Conservation (phyloP, 2,888 invertebrate species). For the Pachliopta kotzebuea region DNA sequence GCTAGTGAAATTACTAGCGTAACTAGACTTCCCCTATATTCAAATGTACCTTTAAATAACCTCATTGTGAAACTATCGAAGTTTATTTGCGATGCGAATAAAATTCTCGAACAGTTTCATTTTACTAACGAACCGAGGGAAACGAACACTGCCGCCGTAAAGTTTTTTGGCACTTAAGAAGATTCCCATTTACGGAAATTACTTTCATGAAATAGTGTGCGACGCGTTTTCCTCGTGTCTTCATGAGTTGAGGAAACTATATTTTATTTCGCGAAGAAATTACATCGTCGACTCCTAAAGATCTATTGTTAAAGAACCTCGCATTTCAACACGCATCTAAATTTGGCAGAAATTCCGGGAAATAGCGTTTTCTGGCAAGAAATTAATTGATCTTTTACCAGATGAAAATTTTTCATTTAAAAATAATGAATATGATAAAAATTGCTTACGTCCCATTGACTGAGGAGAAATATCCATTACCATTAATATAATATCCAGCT, state of each 20-base stretch:
- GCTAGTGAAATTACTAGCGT: too few species aligned
- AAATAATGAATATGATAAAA: too few species aligned
- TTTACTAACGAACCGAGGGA: conserved; percentile 20
- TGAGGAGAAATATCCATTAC: too few species aligned
- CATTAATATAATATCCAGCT: too few species aligned
- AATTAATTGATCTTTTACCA: too few species aligned
- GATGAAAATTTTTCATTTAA: too few species aligned
- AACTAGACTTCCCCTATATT: too few species aligned
- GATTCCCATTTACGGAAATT: conserved; percentile 25
- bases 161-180: conserved; percentile 27
- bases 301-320: conserved; percentile 6
- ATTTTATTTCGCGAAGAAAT: conserved; percentile 11
- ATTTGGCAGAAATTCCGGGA: background rate
- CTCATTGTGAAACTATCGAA: background rate
- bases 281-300: conserved; percentile 3
- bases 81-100: conserved; percentile 3
- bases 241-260: conserved; percentile 17
- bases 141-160: conserved; percentile 20
- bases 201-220: conserved; percentile 17
- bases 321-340: background rate
- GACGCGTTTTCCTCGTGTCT: conserved; percentile 12
- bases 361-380: too few species aligned
- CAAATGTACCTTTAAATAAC: too few species aligned
- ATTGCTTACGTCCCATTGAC: too few species aligned
- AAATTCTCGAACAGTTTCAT: conserved; percentile 18